These are phyloP conservation scores for Brachyptera putata DNA, from an alignment of 2,888 invertebrate genomes.

Conservation along the genomic window DNA sequence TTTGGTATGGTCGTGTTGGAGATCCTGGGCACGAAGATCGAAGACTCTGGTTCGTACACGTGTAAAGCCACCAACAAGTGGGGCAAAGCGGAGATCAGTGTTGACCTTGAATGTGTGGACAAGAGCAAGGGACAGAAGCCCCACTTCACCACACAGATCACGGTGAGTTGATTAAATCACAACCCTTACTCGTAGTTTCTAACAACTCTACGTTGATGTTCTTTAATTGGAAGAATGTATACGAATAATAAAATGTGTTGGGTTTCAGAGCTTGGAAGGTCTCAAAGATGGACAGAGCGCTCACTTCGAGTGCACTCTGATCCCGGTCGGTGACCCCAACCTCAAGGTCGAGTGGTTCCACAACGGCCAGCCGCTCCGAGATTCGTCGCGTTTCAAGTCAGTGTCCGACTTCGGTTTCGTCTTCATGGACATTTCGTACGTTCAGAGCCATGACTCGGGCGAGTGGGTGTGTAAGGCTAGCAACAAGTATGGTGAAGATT, in stretches of 20 bases:
- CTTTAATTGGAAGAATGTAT: too few species aligned
- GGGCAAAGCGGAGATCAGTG: conserved; percentile 82
- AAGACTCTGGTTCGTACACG: conserved; percentile 86
- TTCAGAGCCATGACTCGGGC: conserved; percentile 88
- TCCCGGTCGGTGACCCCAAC: conserved; percentile 90
- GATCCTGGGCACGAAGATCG: conserved; percentile 87
- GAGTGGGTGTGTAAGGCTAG: conserved; percentile 90
- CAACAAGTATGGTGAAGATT: conserved; percentile 85
- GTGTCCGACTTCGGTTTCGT: conserved; percentile 95
- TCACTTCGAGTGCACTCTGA: conserved; percentile 91
- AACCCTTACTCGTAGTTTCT: too few species aligned
- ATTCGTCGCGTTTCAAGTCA: conserved; percentile 86
- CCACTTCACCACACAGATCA: conserved; percentile 80
- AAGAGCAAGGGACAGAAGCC: conserved; percentile 83
- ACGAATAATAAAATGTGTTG: too few species aligned
- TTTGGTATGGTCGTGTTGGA: conserved; percentile 97
- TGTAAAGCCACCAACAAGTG: conserved; percentile 86
- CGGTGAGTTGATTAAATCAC: conserved; percentile 36
- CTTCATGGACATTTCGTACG: conserved; percentile 89
- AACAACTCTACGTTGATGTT: too few species aligned
- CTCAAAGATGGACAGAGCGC: conserved; percentile 90
- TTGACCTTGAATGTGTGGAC: conserved; percentile 76
- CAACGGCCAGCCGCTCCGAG: conserved; percentile 83
- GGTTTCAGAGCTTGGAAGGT: conserved; percentile 73
- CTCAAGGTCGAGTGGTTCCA: conserved; percentile 97